Evolutionary conservation across 2,888 invertebrate genomes (phyloP), one percentile per base, ranked within the genome.

Genomic region (Lochmaea capreae): DNA sequence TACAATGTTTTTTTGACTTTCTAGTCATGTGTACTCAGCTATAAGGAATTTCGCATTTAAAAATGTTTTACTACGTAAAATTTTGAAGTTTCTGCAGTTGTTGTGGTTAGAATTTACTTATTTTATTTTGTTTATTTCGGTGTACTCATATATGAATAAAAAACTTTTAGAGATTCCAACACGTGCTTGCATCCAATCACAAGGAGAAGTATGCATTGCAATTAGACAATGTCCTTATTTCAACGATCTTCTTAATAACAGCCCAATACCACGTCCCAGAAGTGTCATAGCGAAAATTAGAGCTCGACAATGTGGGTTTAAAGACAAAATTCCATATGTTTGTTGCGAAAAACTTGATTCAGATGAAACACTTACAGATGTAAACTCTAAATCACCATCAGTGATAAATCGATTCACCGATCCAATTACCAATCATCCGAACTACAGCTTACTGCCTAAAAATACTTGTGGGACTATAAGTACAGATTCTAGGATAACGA

Each of bases 401-500:
- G 33, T 39, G 33, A 39, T 9, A n/a, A 65, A 54, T 62, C 59
- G 52, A 58, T 67, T 67, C 16, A 61, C 71, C 3, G 52, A 59
- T 57, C 22, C 70, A 5, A 43, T 79, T 4, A 54, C 39, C 1
- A 65, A 46, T 8, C 89, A 89, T 70, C 80, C 78, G 10, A 89
- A 89, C 78, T 78, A 88, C 14, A 54, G 82, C 26, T 77, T 88
- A 11, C 76, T 90, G 43, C 84, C 85, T 0, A 65, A 76, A 18
- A 83, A 87, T n/a, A 79, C 84, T 0, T 94, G 94, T 80, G 94
- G 94, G 0, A 85, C 85, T 0, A 86, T 90, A n/a, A 87, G 88
- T 3, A 85, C 87, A 9, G 88, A 89, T 61, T 79, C 76, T 8
- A 90, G 90, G 79, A 90, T 94, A 63, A 87, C 90, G 49, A 89